phyloP scores from a whole-genome alignment of 2,113 vertebrate genomes.

The Macquaria australasica region DNA sequence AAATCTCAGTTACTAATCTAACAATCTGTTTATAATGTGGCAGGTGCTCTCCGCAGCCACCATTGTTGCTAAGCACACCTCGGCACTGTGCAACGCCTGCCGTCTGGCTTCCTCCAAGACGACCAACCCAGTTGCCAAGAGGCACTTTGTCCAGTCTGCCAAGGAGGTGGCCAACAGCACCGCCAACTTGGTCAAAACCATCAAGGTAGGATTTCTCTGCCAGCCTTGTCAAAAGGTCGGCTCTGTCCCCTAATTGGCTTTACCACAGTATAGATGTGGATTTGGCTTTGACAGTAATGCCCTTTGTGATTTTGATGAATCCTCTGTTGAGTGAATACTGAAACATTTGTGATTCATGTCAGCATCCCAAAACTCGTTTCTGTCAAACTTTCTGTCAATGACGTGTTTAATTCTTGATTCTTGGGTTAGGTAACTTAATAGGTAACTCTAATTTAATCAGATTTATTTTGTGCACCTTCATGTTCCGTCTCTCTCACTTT shows the following conservation, averaged over 20 bases:
- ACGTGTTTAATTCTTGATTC: conserved; percentile 10
- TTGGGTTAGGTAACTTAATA: not conserved
- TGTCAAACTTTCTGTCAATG: not conserved
- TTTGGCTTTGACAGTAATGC: not conserved
- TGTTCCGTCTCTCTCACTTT: not conserved
- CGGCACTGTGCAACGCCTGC: conserved; percentile 96
- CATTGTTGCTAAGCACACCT: conserved; percentile 98
- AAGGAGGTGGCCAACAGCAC: conserved; percentile 99
- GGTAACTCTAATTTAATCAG: not conserved
- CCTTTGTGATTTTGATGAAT: not conserved
- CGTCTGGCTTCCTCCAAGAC: conserved; percentile 97
- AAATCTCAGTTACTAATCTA: not conserved
- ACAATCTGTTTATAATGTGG: not conserved
- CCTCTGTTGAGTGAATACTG: not conserved
- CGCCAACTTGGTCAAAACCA: conserved; percentile 98
- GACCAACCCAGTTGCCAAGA: conserved; percentile 95
- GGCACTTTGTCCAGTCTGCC: conserved; percentile 98
- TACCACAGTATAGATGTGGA: not conserved
- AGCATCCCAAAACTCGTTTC: not conserved
- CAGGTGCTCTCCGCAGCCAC: conserved; percentile 98
- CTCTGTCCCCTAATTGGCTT: not conserved
- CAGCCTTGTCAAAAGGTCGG: not conserved
- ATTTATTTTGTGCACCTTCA: not conserved
- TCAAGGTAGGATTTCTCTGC: conserved; percentile 88
- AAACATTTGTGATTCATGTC: not conserved